A percentile compares a stretch with the other conserved stretches of the same genome.
These are phyloP conservation scores for Penaeus japonicus DNA, from an alignment of 1,140 invertebrate species.

Conservation along the genomic window DNA sequence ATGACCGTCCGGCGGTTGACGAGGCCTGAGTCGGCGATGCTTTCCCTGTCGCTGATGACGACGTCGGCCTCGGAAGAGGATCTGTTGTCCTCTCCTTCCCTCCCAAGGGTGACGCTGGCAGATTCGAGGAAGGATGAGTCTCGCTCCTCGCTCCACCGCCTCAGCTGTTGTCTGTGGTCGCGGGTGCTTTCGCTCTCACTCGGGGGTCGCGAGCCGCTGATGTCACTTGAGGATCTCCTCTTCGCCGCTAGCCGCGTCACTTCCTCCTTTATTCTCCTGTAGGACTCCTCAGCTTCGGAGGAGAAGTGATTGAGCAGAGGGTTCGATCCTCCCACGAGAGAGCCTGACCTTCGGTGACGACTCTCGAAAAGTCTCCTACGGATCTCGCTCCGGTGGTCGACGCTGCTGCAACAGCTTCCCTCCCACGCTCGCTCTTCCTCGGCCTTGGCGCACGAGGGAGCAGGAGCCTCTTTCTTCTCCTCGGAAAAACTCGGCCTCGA, in stretches of 20 bases:
- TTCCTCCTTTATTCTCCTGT: slow-evolving; percentile 43
- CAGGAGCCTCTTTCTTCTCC: background rate
- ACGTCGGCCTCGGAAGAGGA: slow-evolving; percentile 56
- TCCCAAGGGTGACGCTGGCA: slow-evolving; percentile 1
- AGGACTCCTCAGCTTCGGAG: slow-evolving; percentile 31
- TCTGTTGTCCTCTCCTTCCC: slow-evolving; percentile 16
- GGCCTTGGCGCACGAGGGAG: background rate
- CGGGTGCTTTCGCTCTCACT: slow-evolving; percentile 7
- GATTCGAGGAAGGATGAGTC: slow-evolving; percentile 27
- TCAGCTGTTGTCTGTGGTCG: background rate
- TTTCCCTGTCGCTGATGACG: slow-evolving; percentile 57
- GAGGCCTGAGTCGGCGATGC: slow-evolving; percentile 53
- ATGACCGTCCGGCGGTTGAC: slow-evolving; percentile 56
- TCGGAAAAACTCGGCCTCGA: background rate
- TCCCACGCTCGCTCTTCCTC: background rate
- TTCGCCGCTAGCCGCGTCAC: slow-evolving; percentile 40
- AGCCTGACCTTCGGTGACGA: background rate
- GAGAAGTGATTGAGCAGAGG: slow-evolving; percentile 24
- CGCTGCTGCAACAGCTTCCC: background rate
- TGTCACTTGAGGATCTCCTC: slow-evolving; percentile 37
- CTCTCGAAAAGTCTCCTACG: slow-evolving; percentile 25
- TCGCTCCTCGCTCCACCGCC: slow-evolving; percentile 23
- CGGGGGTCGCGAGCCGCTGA: background rate
- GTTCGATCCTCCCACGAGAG: slow-evolving; percentile 22
- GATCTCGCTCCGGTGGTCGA: slow-evolving; percentile 11